Evolutionary conservation across 2,888 invertebrate species (phyloP).

Genomic region (Chrysomela aeneicollis): DNA sequence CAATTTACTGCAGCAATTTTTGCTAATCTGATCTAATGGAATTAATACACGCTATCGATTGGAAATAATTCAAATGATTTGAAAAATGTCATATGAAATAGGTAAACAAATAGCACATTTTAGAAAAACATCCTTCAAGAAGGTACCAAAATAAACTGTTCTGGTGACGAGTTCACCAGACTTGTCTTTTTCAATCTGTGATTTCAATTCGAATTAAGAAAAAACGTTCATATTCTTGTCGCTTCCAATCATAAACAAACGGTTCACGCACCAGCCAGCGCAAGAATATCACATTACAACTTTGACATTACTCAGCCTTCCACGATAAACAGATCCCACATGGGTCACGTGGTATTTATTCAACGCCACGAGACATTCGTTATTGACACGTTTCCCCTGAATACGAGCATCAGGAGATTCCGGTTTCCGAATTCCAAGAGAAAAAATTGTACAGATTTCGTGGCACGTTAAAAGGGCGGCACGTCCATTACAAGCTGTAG

Average conservation of each 20-base stretch:
- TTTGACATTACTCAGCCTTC: too few species aligned
- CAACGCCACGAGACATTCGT: not conserved
- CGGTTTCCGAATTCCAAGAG: not conserved
- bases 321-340: not conserved
- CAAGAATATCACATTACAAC: not conserved
- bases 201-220: not conserved
- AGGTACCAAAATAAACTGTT: not conserved
- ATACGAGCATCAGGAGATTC: not conserved
- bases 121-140: too few species aligned
- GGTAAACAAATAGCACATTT: too few species aligned
- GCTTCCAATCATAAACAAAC: not conserved
- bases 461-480: not conserved
- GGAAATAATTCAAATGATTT: too few species aligned
- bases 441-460: not conserved
- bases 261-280: not conserved
- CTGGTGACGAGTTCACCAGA: not conserved
- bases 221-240: too few species aligned
- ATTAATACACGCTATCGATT: too few species aligned
- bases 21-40: too few species aligned
- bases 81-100: too few species aligned
- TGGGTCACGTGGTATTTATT: not conserved
- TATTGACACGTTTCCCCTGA: not conserved
- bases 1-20: too few species aligned
- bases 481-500: not conserved
- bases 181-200: not conserved